Evolutionary conservation across 2,888 invertebrate genomes (phyloP), one percentile per base, ranked within the genome.

Genomic region (Ariolimax columbianus): DNA sequence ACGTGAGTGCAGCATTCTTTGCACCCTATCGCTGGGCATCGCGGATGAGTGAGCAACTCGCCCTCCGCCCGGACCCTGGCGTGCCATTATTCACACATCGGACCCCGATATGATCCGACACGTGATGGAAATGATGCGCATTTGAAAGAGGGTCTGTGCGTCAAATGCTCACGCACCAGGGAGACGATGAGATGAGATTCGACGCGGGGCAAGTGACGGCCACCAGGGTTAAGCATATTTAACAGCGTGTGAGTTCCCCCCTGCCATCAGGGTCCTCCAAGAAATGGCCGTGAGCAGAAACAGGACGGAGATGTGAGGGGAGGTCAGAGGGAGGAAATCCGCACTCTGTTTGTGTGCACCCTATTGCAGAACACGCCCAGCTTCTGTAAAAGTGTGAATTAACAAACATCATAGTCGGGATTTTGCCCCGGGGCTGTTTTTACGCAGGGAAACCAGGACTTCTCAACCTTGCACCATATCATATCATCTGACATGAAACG

Each of bases 101-200:
- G 72, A 33, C 59, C 81, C 51, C 82, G 82, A 82, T 82, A 82
- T 82, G 82, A 82, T 82, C 82, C 82, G 82, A 75, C 82, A 63
- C 59, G 82, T 75, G 82, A 82, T 82, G 63, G 82, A 73, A 82
- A 82, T 82, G 82, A 82, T 82, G 82, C 73, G 82, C 82, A 82
- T 82, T 82, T 82, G 82, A 82, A 82, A 82, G 82, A 82, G 55
- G 82, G 81, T 38, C 81, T 59, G 72, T 55, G 70, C 33, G 81
- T 55, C 81, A 72, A 81, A 70, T 72, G 70, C 81, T 81, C 81
- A 81, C 81, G 81, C 70, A 38, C 81, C 38, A 55, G 72, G 81
- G 40, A 36, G 81, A 33, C 81, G 82, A 82, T 82, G 82, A 82
- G 75, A 82, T 82, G 82, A 82, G 82, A 51, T 33, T 30, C 73